These are phyloP conservation scores for Plagiodera versicolora DNA, from an alignment of 2,888 invertebrate species.

Conservation along the genomic window DNA sequence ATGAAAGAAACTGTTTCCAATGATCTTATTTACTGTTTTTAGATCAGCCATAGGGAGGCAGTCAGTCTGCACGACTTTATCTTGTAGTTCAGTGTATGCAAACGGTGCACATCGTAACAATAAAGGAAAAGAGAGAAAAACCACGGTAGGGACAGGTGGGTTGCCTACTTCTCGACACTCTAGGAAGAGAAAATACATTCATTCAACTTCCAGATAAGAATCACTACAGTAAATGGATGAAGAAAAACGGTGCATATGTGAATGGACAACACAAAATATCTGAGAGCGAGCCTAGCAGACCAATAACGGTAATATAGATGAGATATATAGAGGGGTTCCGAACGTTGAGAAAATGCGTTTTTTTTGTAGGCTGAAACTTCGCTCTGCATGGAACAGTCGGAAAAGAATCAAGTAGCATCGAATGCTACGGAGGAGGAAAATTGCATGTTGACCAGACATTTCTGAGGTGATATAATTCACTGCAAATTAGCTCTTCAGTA, in stretches of 20 bases:
- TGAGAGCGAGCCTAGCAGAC: neutral
- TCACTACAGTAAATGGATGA: neutral
- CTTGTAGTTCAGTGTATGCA: constrained; percentile 53
- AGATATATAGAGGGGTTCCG: neutral
- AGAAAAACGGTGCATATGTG: neutral
- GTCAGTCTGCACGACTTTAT: constrained; percentile 55
- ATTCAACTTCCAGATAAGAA: neutral
- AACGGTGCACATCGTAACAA: constrained; percentile 48
- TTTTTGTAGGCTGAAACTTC: constrained; percentile 37
- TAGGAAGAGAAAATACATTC: no score
- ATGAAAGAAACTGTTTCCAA: no score
- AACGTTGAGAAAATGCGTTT: neutral
- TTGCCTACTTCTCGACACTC: no score
- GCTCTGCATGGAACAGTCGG: constrained; percentile 32
- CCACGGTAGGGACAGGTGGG: neutral
- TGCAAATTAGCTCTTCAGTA: no score
- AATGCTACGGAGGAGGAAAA: constrained; percentile 43
- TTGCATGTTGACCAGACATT: constrained; percentile 34
- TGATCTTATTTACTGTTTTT: constrained; percentile 30
- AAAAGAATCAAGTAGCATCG: constrained; percentile 36
- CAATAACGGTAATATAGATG: neutral
- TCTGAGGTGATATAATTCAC: no score
- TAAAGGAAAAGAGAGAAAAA: constrained; percentile 38
- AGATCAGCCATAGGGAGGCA: constrained; percentile 52
- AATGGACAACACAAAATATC: neutral